A percentile compares a stretch with the other conserved stretches of the same genome.
Conservation (phyloP, 2,888 invertebrate genomes). For the Cerastoderma edule region DNA sequence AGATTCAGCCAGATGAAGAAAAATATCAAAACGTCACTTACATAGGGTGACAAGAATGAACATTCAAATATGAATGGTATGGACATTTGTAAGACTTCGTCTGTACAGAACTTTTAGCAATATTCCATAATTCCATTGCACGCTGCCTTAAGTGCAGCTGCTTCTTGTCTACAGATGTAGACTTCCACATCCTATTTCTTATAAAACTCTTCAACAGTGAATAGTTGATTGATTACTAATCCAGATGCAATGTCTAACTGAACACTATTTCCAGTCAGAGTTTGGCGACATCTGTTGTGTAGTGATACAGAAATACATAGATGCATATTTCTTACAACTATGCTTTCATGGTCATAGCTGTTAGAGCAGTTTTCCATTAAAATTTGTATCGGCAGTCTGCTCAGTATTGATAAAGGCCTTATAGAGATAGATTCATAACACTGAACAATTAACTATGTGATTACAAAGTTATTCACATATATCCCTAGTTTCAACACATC, state of each 20-base stretch:
- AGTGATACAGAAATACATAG: not conserved
- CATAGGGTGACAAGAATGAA: constrained; percentile 50
- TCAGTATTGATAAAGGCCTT: too few relatives aligned
- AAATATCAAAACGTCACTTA: constrained; percentile 37
- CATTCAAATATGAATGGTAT: constrained; percentile 57
- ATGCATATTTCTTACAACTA: not conserved
- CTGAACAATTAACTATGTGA: too few relatives aligned
- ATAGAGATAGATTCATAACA: too few relatives aligned
- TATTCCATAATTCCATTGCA: constrained; percentile 60
- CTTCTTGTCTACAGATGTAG: constrained; percentile 28
- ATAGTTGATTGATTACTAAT: too few relatives aligned
- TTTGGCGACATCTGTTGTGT: constrained; percentile 16
- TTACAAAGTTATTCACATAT: too few relatives aligned
- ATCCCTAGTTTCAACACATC: too few relatives aligned
- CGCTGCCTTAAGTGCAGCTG: constrained; percentile 42
- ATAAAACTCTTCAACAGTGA: too few relatives aligned
- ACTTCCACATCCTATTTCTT: constrained; percentile 44
- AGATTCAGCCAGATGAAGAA: too few relatives aligned
- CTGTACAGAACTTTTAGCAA: constrained; percentile 50
- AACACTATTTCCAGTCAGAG: constrained; percentile 2
- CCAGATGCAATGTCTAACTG: constrained; percentile 4
- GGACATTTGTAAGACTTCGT: constrained; percentile 57
- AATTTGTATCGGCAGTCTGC: too few relatives aligned
- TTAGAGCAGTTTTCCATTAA: too few relatives aligned
- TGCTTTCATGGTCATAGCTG: too few relatives aligned